Evolutionary conservation across 2,113 vertebrate species (phyloP).

Genomic region (Conger conger): DNA sequence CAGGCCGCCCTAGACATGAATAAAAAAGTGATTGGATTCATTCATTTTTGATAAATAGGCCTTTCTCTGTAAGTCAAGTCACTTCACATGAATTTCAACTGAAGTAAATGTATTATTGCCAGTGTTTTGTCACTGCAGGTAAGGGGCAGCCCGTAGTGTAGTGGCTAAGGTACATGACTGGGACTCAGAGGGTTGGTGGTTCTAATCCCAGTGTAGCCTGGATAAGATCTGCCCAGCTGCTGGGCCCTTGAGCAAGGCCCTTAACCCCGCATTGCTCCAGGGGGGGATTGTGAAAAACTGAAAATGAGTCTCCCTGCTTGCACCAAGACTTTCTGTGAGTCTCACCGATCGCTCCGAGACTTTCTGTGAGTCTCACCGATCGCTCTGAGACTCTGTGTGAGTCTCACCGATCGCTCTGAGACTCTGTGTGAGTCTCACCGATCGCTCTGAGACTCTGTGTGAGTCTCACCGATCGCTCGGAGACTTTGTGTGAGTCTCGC

Average conservation of each 20-base stretch:
- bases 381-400: fast-evolving
- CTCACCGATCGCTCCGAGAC: not conserved
- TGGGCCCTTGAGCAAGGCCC: too few species aligned
- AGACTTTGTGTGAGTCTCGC: fast-evolving
- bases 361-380: fast-evolving
- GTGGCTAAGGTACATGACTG: too few species aligned
- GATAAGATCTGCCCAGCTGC: too few species aligned
- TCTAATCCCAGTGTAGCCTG: too few species aligned
- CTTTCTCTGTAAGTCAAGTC: not conserved
- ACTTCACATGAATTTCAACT: not conserved
- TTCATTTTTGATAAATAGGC: not conserved
- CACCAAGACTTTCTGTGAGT: too few species aligned
- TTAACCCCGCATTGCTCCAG: too few species aligned
- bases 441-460: fast-evolving
- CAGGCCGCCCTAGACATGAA: too few species aligned
- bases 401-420: not conserved
- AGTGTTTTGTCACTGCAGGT: not conserved
- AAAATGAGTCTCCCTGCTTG: too few species aligned
- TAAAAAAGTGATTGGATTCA: not conserved
- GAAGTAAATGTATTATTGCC: not conserved
- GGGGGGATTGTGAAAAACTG: too few species aligned
- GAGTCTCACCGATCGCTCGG: not conserved
- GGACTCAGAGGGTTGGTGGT: too few species aligned
- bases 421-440: fast-evolving
- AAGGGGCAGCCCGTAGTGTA: too few species aligned